phyloP scores from a whole-genome alignment of 2,113 vertebrate genomes.

The Xiphophorus hellerii region DNA sequence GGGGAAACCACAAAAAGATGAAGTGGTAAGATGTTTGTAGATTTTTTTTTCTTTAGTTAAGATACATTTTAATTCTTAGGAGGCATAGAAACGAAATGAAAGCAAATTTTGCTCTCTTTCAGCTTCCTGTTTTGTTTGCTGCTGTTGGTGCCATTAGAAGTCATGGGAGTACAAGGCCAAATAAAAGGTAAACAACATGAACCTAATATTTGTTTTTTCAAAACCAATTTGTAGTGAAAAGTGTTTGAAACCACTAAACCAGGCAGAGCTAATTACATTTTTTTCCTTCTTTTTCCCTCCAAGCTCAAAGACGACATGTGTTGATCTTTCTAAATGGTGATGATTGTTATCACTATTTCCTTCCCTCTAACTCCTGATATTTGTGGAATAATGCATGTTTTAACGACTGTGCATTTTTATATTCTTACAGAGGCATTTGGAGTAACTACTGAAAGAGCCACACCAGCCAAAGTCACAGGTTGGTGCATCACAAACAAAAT shows the following conservation, averaged over 20 bases:
- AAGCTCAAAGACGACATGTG: conserved; percentile 56
- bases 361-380: background rate
- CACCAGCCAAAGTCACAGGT: conserved; percentile 55
- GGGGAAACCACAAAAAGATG: conserved; percentile 60
- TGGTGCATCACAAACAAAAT: conserved; percentile 12
- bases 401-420: background rate
- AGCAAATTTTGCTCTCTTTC: conserved; percentile 20
- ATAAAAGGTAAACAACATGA: conserved; percentile 67
- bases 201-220: background rate
- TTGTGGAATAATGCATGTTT: conserved; percentile 5
- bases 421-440: conserved; percentile 49
- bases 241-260: background rate
- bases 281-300: conserved; percentile 6
- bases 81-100: too few relatives aligned
- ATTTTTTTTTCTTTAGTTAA: background rate
- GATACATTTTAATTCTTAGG: background rate
- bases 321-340: conserved; percentile 65
- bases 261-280: background rate
- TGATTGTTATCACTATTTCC: background rate
- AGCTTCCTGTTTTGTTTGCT: conserved; percentile 47
- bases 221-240: background rate
- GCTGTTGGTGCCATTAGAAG: conserved; percentile 52
- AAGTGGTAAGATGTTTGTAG: conserved; percentile 63
- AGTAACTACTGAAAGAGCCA: conserved; percentile 25
- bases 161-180: conserved; percentile 48